These are phyloP conservation scores for Metridium senile DNA, from an alignment of 92 coral and sea anemone species.

Conservation along the genomic window DNA sequence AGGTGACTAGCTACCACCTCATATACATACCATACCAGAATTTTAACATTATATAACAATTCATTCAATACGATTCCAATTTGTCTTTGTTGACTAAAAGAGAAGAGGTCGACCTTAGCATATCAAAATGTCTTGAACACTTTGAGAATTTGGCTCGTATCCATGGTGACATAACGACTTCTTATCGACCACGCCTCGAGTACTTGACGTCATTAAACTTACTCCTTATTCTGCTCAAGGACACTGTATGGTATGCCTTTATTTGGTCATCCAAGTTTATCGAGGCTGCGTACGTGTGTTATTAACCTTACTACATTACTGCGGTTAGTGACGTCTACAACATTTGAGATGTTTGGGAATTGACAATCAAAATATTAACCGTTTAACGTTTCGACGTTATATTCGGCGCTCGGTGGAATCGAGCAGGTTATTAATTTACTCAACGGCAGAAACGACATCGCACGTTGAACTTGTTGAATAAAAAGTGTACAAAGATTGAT, in stretches of 20 bases:
- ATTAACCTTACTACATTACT: neutral
- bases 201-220: neutral
- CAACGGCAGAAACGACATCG: neutral
- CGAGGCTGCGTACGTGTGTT: slow-evolving; percentile 13
- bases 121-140: too few species aligned
- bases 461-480: neutral
- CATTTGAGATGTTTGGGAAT: neutral
- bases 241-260: neutral
- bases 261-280: slow-evolving; percentile 4
- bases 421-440: neutral
- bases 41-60: too few species aligned
- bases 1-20: too few species aligned
- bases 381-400: neutral
- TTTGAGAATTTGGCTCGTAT: neutral
- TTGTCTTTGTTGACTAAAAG: too few species aligned
- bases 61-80: too few species aligned
- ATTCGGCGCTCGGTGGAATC: neutral
- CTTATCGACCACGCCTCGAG: neutral
- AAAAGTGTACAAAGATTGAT: neutral
- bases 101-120: too few species aligned
- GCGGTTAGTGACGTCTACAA: slow-evolving; percentile 24
- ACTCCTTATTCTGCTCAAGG: neutral
- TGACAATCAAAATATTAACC: neutral
- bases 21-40: too few species aligned
- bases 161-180: neutral